Percentiles rank a stretch among this genome's conserved stretches.
Conservation (phyloP, 1,140 invertebrate genomes). For the Drosophila murphyi region DNA sequence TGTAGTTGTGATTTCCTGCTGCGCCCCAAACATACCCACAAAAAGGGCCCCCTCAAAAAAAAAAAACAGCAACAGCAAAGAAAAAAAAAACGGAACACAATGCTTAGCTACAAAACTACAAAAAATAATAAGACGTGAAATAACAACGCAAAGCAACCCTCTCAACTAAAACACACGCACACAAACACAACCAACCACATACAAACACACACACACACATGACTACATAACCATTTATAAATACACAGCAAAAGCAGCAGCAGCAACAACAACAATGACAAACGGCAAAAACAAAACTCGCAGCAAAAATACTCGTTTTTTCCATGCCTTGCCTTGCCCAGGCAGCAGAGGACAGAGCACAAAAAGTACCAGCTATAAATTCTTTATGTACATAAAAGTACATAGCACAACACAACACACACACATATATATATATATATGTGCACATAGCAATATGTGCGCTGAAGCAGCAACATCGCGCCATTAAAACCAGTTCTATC, state of each 20-base stretch:
- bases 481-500: slow-evolving; percentile 62
- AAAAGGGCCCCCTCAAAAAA: slow-evolving; percentile 19
- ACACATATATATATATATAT: slow-evolving; percentile 26
- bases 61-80: slow-evolving; percentile 34
- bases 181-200: background rate
- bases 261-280: slow-evolving; percentile 50
- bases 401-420: slow-evolving; percentile 45
- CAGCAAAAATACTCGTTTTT: slow-evolving; percentile 76
- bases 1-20: slow-evolving; percentile 73
- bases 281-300: slow-evolving; percentile 54
- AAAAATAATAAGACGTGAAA: slow-evolving; percentile 55
- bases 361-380: slow-evolving; percentile 80
- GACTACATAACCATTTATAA: slow-evolving; percentile 76
- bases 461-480: slow-evolving; percentile 76
- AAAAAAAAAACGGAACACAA: slow-evolving; percentile 16
- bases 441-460: slow-evolving; percentile 38
- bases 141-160: slow-evolving; percentile 70
- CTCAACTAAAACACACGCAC: slow-evolving; percentile 7
- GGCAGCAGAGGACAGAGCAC: slow-evolving; percentile 45
- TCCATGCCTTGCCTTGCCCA: slow-evolving; percentile 68
- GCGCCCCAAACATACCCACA: slow-evolving; percentile 66
- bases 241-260: slow-evolving; percentile 49
- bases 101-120: slow-evolving; percentile 67
- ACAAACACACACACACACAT: slow-evolving; percentile 38
- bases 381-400: slow-evolving; percentile 75